Conservation (phyloP, 2,888 invertebrate species). For the Acleris cristana region DNA sequence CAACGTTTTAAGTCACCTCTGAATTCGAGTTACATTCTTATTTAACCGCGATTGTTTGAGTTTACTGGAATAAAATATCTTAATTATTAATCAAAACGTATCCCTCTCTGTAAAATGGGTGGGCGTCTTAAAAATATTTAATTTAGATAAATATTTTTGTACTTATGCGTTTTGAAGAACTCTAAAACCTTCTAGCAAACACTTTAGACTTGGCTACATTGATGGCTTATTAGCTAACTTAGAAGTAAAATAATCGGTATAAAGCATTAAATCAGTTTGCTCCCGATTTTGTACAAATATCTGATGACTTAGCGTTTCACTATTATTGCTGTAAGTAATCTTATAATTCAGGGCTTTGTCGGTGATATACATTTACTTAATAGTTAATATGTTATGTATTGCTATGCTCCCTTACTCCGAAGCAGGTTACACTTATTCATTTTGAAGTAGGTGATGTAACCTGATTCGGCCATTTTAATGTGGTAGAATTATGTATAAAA, state of each 20-base stretch:
- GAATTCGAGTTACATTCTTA: too few relatives aligned
- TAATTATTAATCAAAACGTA: constrained; percentile 42
- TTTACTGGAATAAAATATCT: constrained; percentile 5
- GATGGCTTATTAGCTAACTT: constrained; percentile 35
- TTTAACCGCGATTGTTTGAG: too few relatives aligned
- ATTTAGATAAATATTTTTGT: constrained; percentile 12
- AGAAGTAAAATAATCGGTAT: constrained; percentile 35
- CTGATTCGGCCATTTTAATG: constrained; percentile 29
- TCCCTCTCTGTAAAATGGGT: constrained; percentile 21
- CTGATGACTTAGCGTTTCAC: constrained; percentile 35
- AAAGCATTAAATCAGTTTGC: constrained; percentile 50
- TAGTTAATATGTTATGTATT: constrained; percentile 8
- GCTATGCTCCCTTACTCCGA: constrained; percentile 1
- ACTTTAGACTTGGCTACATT: constrained; percentile 40
- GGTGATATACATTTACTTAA: constrained; percentile 6
- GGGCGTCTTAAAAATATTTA: constrained; percentile 22
- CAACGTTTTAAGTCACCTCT: too few relatives aligned
- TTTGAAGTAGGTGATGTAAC: background rate
- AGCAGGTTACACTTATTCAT: background rate
- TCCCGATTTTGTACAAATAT: constrained; percentile 57
- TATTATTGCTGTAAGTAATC: constrained; percentile 1
- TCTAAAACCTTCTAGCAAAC: constrained; percentile 21
- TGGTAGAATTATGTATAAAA: constrained; percentile 23
- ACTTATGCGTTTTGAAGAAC: constrained; percentile 22
- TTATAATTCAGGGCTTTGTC: constrained; percentile 9